Conservation (phyloP, 2,888 invertebrate genomes). For the Monopis laevigella region DNA sequence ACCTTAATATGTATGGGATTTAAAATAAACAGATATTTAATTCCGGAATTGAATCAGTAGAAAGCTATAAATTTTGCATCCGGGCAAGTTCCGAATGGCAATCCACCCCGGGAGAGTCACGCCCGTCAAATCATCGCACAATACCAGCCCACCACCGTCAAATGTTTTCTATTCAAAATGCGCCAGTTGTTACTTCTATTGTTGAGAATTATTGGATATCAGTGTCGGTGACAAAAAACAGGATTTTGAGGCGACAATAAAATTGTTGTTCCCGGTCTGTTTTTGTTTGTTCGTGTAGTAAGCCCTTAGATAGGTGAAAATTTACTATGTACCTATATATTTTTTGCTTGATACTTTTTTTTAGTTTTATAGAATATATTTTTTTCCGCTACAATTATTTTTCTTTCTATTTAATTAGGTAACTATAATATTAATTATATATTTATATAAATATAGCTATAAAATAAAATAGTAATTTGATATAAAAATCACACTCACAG, state of each 20-base stretch:
- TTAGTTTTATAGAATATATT: no score
- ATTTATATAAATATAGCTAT: no score
- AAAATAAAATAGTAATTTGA: no score
- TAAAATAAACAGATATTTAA: not conserved
- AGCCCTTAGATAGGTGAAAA: no score
- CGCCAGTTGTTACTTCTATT: constrained; percentile 18
- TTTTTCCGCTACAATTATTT: no score
- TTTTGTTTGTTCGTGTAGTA: no score
- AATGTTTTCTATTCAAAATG: constrained; percentile 24
- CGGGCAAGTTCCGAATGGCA: not conserved
- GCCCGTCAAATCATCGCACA: constrained; percentile 34
- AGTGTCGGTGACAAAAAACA: constrained; percentile 25
- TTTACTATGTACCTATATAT: no score
- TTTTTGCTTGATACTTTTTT: no score
- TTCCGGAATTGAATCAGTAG: not conserved
- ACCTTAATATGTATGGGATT: not conserved
- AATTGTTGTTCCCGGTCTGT: constrained; percentile 10
- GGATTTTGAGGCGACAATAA: constrained; percentile 15
- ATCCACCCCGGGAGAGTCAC: constrained; percentile 24
- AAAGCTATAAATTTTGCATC: not conserved
- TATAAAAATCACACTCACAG: no score
- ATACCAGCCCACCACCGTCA: constrained; percentile 29
- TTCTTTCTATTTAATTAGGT: no score
- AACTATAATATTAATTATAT: no score
- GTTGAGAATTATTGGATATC: constrained; percentile 30